A percentile compares a stretch with the other conserved stretches of the same genome.
Evolutionary conservation across 2,797 vertebrate species (phyloP).

Genomic region (Chrosomus eos): DNA sequence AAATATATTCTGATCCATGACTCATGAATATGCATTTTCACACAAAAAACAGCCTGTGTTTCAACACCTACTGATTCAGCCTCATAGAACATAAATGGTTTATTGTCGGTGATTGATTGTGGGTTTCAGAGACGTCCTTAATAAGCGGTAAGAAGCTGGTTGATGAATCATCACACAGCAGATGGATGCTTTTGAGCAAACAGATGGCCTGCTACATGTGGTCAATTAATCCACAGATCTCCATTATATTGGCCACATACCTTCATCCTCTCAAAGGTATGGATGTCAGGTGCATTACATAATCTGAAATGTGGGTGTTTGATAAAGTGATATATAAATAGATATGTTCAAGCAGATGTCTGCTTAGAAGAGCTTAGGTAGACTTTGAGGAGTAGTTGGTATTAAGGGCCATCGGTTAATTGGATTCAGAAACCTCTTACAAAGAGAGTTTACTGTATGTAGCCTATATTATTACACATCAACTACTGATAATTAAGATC

Average conservation of each 20-base stretch:
- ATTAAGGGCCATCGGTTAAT: slow-evolving; percentile 3
- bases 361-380: background rate
- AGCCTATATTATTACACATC: background rate
- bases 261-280: slow-evolving; percentile 10
- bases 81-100: background rate
- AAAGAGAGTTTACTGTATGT: background rate
- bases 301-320: slow-evolving; percentile 7
- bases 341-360: background rate
- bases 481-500: background rate
- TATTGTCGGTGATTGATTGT: slow-evolving; percentile 39
- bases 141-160: slow-evolving; percentile 9
- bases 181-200: slow-evolving; percentile 34
- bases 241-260: slow-evolving; percentile 30
- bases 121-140: slow-evolving; percentile 34
- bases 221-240: slow-evolving; percentile 26
- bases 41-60: background rate
- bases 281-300: background rate
- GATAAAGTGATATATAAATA: background rate
- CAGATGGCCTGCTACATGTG: slow-evolving; percentile 52
- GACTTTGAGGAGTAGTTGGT: background rate
- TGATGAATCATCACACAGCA: slow-evolving; percentile 51
- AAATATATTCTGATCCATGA: background rate
- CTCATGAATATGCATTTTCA: slow-evolving; percentile 2
- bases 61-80: slow-evolving; percentile 22
- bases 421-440: background rate